Conservation (phyloP, 2,797 vertebrate species). For the Helicolenus hilgendorfi region DNA sequence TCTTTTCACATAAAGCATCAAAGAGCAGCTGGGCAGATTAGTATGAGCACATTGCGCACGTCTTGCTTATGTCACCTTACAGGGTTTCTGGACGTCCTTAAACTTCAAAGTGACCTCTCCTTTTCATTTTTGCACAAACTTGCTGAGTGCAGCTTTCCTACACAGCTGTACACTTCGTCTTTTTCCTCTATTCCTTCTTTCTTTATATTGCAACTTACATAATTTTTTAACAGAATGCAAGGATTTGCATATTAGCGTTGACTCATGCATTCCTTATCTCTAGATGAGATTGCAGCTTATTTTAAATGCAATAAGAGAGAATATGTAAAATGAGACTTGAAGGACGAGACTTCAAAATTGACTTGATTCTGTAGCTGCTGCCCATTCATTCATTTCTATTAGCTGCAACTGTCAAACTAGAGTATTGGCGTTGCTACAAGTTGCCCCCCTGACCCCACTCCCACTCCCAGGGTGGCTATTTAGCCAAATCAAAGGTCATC, state of each 20-base stretch:
- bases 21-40: not conserved
- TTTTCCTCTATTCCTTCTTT: not conserved
- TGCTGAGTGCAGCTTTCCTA: not conserved
- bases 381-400: not conserved
- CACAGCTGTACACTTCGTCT: not conserved
- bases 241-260: too few species aligned
- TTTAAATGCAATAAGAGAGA: not conserved
- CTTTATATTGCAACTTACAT: not conserved
- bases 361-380: not conserved
- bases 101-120: slow-evolving; percentile 20
- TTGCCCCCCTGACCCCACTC: too few species aligned
- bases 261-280: not conserved
- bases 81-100: not conserved
- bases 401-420: not conserved
- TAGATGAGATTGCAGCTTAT: not conserved
- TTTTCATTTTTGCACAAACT: slow-evolving; percentile 2
- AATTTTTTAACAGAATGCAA: not conserved
- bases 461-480: not conserved
- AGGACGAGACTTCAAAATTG: too few species aligned
- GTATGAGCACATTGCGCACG: not conserved
- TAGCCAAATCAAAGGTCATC: slow-evolving; percentile 7
- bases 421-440: not conserved
- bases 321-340: not conserved
- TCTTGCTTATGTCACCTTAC: not conserved
- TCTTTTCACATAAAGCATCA: not conserved